Evolutionary conservation across 2,113 vertebrate genomes (phyloP), one percentile per base, ranked within the genome.

Genomic region (Entelurus aequoreus): DNA sequence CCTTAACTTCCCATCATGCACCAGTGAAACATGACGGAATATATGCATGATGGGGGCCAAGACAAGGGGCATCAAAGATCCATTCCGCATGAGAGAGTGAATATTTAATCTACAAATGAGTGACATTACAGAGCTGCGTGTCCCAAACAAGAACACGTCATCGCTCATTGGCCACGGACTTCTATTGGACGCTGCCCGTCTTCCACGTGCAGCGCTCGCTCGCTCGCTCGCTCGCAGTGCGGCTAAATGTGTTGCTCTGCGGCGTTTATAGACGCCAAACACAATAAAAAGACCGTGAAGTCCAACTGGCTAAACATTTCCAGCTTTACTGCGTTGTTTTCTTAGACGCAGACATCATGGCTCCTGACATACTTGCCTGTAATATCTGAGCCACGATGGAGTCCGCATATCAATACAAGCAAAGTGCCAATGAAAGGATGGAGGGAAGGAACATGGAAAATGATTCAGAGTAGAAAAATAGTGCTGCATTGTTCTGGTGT

Each of bases 1-100:
- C 69, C 77, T 71, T 63, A 35, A 60, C 72, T 53, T 68, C 49
- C 62, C 51, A 72, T 63, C 54, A 78, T 60, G 42, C 16, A n/a
- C 64, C 68, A 64, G 71, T 72, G 75, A 74, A 69, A 74, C 53
- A 44, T 73, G 51, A 59, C 54, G 66, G 68, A 72, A 65, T 63
- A 69, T 61, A 66, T 59, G 62, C 47, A 65, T 60, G 56, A 56
- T 16, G 49, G 47, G 56, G 49, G 60, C 58, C 16, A 58, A 35
- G 13, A 36, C 36, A 50, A 35, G 47, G 1, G 44, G 19, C 44
- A 61, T 19, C 36, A 55, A 54, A 49, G 47, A 50, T 12, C 8
- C 7, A 57, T 44, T 62, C 11, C 50, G 52, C 6, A 48, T 10
- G 50, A 60, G 55, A 16, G 37, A 19, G 16, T 51, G 0, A 62